Conservation (phyloP, 2,888 invertebrate genomes). For the Drosophila falleni region DNA sequence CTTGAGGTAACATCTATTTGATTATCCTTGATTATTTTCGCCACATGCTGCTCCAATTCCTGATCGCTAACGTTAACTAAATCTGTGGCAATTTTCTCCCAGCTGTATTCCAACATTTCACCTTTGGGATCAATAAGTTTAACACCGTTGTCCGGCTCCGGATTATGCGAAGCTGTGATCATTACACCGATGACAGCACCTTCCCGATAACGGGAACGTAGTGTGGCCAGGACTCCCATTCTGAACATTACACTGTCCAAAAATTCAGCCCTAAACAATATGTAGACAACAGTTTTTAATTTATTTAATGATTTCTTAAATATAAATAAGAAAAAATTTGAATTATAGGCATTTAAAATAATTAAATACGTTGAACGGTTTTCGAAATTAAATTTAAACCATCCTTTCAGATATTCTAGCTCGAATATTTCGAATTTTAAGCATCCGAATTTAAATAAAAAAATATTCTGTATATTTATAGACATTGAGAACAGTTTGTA, state of each 20-base stretch:
- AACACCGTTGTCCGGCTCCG: slow-evolving; percentile 97
- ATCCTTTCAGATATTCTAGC: neutral
- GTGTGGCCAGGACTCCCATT: slow-evolving; percentile 96
- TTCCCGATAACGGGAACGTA: slow-evolving; percentile 93
- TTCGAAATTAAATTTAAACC: neutral
- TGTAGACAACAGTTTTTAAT: neutral
- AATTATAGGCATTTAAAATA: neutral
- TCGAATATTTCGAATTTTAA: neutral
- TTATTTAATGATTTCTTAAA: neutral
- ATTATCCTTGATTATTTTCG: slow-evolving; percentile 89
- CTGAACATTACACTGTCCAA: slow-evolving; percentile 97
- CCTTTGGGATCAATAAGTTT: slow-evolving; percentile 98
- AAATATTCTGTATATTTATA: neutral
- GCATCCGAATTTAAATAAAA: neutral
- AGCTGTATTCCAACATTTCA: slow-evolving; percentile 97
- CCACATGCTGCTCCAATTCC: slow-evolving; percentile 89
- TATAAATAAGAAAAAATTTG: neutral
- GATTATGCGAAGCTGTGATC: slow-evolving; percentile 99
- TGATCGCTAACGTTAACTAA: slow-evolving; percentile 94
- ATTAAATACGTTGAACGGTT: neutral
- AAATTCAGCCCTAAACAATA: slow-evolving; percentile 89
- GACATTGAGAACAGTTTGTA: neutral
- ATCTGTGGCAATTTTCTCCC: slow-evolving; percentile 96
- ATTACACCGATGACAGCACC: slow-evolving; percentile 97
- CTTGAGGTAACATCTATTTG: slow-evolving; percentile 90